A percentile compares a stretch with the other conserved stretches of the same genome.
These are phyloP conservation scores for Leucosticte australis DNA, from an alignment of 2,113 vertebrate species.

Conservation along the genomic window DNA sequence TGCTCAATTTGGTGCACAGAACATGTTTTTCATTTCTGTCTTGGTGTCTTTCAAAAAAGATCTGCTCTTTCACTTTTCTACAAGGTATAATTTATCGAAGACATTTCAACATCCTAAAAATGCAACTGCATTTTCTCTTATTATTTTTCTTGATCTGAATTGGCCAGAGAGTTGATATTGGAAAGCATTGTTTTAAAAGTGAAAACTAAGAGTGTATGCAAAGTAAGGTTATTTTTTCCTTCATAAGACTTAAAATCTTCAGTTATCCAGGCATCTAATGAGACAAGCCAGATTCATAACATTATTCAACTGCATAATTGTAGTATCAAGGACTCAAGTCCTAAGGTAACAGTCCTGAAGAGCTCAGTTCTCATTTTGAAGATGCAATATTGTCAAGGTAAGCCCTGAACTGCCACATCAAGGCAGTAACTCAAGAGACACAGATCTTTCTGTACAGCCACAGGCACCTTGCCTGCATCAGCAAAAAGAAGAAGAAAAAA, in stretches of 20 bases:
- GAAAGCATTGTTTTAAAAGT: not conserved
- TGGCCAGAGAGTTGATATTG: not conserved
- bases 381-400: not conserved
- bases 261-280: not conserved
- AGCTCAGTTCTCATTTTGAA: conserved; percentile 20
- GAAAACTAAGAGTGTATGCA: not conserved
- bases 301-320: conserved; percentile 14
- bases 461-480: conserved; percentile 25
- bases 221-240: not conserved
- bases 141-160: not conserved
- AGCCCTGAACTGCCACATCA: conserved; percentile 38
- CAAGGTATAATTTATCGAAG: not conserved
- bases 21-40: not conserved
- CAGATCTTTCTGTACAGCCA: not conserved
- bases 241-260: not conserved
- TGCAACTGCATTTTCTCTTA: not conserved
- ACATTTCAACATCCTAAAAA: not conserved
- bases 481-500: not conserved
- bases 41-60: not conserved
- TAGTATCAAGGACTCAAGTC: conserved; percentile 8
- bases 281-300: conserved; percentile 23
- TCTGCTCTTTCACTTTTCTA: not conserved
- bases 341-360: conserved; percentile 26
- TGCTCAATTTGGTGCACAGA: not conserved
- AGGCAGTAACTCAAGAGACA: conserved; percentile 34